Evolutionary conservation across 2,797 vertebrate genomes (phyloP), one percentile per base, ranked within the genome.

Genomic region (Oreortyx pictus): DNA sequence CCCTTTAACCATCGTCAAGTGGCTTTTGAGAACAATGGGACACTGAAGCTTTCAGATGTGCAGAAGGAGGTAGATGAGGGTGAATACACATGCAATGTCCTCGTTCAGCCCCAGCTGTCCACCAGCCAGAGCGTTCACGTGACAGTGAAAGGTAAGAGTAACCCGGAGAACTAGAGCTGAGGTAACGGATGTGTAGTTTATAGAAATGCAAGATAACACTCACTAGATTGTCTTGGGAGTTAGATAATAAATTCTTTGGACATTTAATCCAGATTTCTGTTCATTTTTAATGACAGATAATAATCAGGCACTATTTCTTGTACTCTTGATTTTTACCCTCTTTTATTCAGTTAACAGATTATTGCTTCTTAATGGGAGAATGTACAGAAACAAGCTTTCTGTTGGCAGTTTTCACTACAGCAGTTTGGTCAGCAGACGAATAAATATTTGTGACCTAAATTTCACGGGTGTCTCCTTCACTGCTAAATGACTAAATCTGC

Each of bases 1-100:
- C 99, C 99, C 2, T 99, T 99, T 92, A 99, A 99, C 97, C 99
- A 99, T 88, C 98, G 99, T 17, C 99, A 99, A 98, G 98, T 99
- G 88, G 99, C 99, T 1, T 99, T 99, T 64, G 99, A 99, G 95
- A 99, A 99, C 98, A 99, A 99, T 0, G 99, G 99, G 49, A 99
- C 99, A 0, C 95, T 99, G 50, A 99, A 99, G 95, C 98, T 99
- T 86, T 99, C 98, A 1, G 99, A 99, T 6, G 99, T 99, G 82
- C 99, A 99, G 95, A 99, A 99, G 86, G 98, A 98, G 84, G 98
- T 98, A 22, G 99, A 99, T 0, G 99, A 99, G 68, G 99, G 99
- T 3, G 99, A 99, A 95, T 99, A 99, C 85, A 99, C 98, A 1
- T 99, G 99, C 96, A 99, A 99, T 2, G 99, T 99, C 82, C 98